Percentiles rank a stretch among this genome's conserved stretches.
These are phyloP conservation scores for Rhodophaea formosa DNA, from an alignment of 2,888 invertebrate genomes.

Conservation along the genomic window DNA sequence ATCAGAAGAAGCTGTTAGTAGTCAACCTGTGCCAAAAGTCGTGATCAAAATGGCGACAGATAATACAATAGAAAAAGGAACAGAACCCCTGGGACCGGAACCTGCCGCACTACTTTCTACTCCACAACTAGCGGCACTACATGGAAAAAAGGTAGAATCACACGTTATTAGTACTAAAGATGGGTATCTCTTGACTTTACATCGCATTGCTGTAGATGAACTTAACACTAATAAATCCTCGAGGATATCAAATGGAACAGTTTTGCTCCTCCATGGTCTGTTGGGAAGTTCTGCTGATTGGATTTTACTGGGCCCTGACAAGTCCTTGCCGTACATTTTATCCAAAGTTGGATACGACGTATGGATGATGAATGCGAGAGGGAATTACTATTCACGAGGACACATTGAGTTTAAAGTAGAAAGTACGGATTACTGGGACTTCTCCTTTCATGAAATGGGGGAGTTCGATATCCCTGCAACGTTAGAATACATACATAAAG, in stretches of 20 bases:
- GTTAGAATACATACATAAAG: constrained; percentile 50
- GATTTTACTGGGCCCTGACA: constrained; percentile 56
- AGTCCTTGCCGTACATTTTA: constrained; percentile 69
- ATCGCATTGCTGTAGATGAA: constrained; percentile 38
- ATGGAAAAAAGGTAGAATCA: constrained; percentile 54
- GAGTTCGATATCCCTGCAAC: constrained; percentile 54
- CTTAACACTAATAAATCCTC: neutral
- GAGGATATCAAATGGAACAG: constrained; percentile 35
- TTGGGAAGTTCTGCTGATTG: constrained; percentile 68
- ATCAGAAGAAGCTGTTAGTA: neutral
- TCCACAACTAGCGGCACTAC: constrained; percentile 49
- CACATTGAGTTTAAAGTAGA: constrained; percentile 41
- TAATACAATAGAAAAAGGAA: neutral
- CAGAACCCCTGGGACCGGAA: constrained; percentile 33
- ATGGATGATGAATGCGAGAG: constrained; percentile 80
- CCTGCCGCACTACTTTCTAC: constrained; percentile 48
- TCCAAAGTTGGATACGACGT: constrained; percentile 80
- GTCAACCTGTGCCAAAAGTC: neutral
- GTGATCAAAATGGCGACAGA: neutral
- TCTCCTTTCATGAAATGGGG: constrained; percentile 65
- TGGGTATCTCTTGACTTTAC: constrained; percentile 57
- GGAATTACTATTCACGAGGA: constrained; percentile 60
- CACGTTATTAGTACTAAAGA: constrained; percentile 55
- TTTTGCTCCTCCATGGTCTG: constrained; percentile 61
- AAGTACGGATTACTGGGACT: constrained; percentile 52